Conservation (phyloP, 2,888 invertebrate genomes). For the Thyatira batis region DNA sequence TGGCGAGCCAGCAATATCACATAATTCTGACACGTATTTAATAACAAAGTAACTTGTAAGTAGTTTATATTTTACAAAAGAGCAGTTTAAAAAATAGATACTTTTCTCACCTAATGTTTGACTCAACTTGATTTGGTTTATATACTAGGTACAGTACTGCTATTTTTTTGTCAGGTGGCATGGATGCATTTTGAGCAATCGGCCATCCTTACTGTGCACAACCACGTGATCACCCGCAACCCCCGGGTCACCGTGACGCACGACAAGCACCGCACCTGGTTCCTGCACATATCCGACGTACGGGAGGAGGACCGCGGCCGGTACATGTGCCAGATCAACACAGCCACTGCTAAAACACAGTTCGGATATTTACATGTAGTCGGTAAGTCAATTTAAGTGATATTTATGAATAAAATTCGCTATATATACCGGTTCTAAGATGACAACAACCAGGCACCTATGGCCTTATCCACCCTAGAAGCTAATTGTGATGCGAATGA, state of each 20-base stretch:
- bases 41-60: no score
- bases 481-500: no score
- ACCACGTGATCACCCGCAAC: slow-evolving; percentile 96
- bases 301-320: slow-evolving; percentile 95
- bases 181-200: slow-evolving; percentile 98
- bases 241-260: slow-evolving; percentile 95
- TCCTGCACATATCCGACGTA: slow-evolving; percentile 95
- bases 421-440: no score
- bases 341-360: slow-evolving; percentile 95
- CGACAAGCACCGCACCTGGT: slow-evolving; percentile 96
- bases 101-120: no score
- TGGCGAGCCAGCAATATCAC: no score
- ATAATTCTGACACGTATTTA: no score
- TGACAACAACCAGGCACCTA: no score
- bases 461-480: no score
- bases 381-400: slow-evolving; percentile 84
- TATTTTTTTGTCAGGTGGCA: slow-evolving; percentile 87
- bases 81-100: no score
- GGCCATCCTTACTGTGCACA: slow-evolving; percentile 95
- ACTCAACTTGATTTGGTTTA: neutral
- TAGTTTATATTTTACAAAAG: no score
- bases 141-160: neutral
- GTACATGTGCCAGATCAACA: slow-evolving; percentile 98
- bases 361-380: slow-evolving; percentile 96
- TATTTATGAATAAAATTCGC: no score